phyloP scores from a whole-genome alignment of 2,113 vertebrate genomes.

The Callochromis pleurospilus region DNA sequence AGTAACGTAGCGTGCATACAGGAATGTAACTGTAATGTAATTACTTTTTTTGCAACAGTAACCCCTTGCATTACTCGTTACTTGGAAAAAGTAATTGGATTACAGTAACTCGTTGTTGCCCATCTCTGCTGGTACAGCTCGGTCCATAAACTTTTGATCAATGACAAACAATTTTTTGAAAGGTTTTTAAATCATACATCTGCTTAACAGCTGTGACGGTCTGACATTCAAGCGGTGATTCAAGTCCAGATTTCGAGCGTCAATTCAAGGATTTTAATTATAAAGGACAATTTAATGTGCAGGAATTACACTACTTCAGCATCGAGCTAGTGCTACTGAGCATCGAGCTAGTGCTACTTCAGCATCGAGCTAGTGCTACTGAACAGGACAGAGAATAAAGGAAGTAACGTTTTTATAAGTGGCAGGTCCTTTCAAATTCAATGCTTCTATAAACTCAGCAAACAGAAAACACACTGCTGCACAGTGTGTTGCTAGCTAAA shows the following conservation, averaged over 20 bases:
- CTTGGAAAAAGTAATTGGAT: not conserved
- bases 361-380: not conserved
- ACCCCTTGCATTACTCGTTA: not conserved
- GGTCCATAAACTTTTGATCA: not conserved
- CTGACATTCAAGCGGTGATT: fast-evolving
- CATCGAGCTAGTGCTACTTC: not conserved
- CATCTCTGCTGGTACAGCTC: not conserved
- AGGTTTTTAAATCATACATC: not conserved
- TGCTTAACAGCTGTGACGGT: not conserved
- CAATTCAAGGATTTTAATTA: not conserved
- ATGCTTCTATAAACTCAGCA: not conserved
- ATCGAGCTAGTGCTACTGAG: not conserved
- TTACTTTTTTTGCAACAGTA: not conserved
- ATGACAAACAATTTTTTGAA: not conserved
- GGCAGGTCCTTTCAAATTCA: not conserved
- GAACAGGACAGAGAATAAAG: not conserved
- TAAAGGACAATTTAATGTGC: not conserved
- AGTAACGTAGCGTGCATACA: fast-evolving
- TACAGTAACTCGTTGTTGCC: not conserved
- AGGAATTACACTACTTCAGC: not conserved
- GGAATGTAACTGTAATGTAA: not conserved
- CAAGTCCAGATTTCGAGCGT: not conserved
- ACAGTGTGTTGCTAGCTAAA: not conserved
- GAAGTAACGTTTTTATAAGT: not conserved
- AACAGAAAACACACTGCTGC: not conserved